Base-by-base conservation (phyloP, 2,888 invertebrate genomes). In the Belgica antarctica region DNA sequence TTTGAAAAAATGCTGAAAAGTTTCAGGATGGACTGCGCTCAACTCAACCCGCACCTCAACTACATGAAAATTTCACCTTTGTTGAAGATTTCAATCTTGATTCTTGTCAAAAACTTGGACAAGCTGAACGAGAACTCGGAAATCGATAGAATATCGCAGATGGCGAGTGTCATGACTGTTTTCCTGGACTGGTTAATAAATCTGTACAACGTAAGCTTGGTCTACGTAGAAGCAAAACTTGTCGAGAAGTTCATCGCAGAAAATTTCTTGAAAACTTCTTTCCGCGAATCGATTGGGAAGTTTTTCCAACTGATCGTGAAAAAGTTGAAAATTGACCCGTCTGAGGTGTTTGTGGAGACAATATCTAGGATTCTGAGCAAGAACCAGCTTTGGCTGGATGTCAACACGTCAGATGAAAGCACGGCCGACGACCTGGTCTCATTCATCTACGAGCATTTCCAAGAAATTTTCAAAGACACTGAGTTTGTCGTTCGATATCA, bases 1-100 rank as follows among this genome's bases (percentile, higher is more conserved):
- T 81, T 84, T 71, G 81, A 83, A 70, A 77, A 76, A 34, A 86
- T 83, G 75, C 72, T 83, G 31, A 79, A 77, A 73, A 80, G 74
- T 71, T 80, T 80, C 72, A 77, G 77, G 73, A 77, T 77, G 72
- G 77, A 78, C 73, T 80, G 80, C 75, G 76, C 79, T 31, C 78
- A 78, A 73, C 77, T 77, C 75, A 78, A 79, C 72, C 78, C 79
- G 12, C 80, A 80, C 73, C 77, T 80, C 71, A 78, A 78, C 75
- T 80, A 80, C 73, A 77, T 80, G 77, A 78, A 79, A 73, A 75
- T 77, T 71, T 77, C 79, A 74, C 77, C 78, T 71, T 75, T 80
- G 73, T 76, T 77, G 65, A 78, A 78, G 71, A 77, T 78, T 57
- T 75, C 79, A 62, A 74, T 77, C 72, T 72, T 62, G n/a, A 62